Base-by-base conservation (phyloP, 2,113 vertebrate species). In the Canis aureus region DNA sequence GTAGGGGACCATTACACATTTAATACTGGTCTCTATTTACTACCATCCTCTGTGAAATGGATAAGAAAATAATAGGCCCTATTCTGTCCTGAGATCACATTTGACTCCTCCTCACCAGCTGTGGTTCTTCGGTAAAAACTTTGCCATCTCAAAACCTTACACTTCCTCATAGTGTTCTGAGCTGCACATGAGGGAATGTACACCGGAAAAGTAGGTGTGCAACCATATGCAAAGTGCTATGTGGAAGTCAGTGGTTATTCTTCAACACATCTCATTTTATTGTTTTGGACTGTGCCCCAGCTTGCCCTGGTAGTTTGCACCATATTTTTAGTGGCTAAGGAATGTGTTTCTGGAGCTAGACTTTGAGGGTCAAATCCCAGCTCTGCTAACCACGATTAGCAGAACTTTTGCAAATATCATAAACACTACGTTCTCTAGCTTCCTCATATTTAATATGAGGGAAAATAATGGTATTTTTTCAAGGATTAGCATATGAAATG, bases 131-230 rank as follows among this genome's bases (percentile, higher is more conserved):
- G 23, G 16, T 10, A 88, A 59, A 11, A 29, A 9, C 35, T 8
- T 64, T 29, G 23, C 25, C 60, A 20, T 27, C 29, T 27, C 5
- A 1, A 43, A 79, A 25, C 6, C 4, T 29, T 17, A 22, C 9
- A 8, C 22, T 8, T 22, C 51, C 1, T 9, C 27, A 0, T 19
- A 19, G 11, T 13, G 23, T 23, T 51, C 49, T n/a, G 5, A 59
- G 51, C 4, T 43, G 11, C n/a, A 57, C 2, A 19, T 55, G 64
- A 57, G 32, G 53, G 49, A 6, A n/a, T 6, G 11, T 53, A 16
- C 38, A n/a, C 12, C 1, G 20, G n/a, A 55, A n/a, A 11, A 20
- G 23, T 73, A 12, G 5, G n/a, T 73, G n/a, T 55, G 32, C 55
- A 29, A 29, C 23, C 15, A 25, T 55, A 43, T 8, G n/a, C n/a